Base-by-base conservation (phyloP, 2,113 vertebrate genomes). In the Gopherus evgoodei region DNA sequence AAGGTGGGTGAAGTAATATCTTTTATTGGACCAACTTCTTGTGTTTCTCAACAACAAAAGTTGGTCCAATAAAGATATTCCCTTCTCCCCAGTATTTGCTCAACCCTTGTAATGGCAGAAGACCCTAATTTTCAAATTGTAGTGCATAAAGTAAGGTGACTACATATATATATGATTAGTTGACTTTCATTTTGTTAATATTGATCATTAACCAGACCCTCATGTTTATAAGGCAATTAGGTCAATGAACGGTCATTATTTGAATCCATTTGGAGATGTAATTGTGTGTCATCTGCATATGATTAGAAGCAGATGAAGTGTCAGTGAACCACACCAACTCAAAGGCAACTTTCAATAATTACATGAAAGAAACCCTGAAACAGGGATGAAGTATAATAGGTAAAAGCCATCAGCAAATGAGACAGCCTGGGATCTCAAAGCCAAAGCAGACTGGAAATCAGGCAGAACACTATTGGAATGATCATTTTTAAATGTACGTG, bases 261-360 rank as follows among this genome's bases (percentile, higher is more conserved):
- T 57, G 42, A 86, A 85, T 69, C 13, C 44, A 52, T 86, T 80
- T 72, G 75, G 91, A 90, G 88, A 76, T 62, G 29, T 90, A 87
- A 89, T 69, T 69, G 57, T 90, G 59, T 83, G 79, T 80, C 52
- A 88, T 97, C 90, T 92, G 78, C 90, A 87, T 89, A 87, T 69
- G 81, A 96, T 95, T 90, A 93, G 47, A 38, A 93, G 72, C 93
- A 96, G 90, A 90, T 94, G 91, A 25, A 25, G 5, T 93, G 25
- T 78, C 27, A 93, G 22, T 75, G 65, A 44, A 78, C 11, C 42
- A 47, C 42, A 76, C n/a, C 78, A 96, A 95, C 86, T 83, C 78
- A 95, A 65, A 88, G 27, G 29, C 80, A 95, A 56, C 53, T 62
- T 35, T 91, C 84, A 95, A 94, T 47, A 75, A 87, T 13, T 83